A percentile compares a stretch with the other conserved stretches of the same genome.
These are phyloP conservation scores for Pangasianodon gigas DNA, from an alignment of 2,113 vertebrate species.

Conservation along the genomic window DNA sequence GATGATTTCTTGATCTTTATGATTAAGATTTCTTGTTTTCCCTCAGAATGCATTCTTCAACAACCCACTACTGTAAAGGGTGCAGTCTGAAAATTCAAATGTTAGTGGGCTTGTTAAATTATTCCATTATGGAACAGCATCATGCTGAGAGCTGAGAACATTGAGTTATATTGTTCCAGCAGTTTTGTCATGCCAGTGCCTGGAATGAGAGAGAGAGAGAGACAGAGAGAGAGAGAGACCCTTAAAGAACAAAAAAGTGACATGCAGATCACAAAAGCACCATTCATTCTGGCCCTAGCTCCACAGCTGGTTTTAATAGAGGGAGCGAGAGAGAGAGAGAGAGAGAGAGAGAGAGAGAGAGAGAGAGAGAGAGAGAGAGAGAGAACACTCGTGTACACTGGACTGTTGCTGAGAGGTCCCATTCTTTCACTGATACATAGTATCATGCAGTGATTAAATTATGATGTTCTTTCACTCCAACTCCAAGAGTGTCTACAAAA, in stretches of 20 bases:
- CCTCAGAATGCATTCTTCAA: not conserved
- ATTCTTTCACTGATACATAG: constrained; percentile 57
- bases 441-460: constrained; percentile 4
- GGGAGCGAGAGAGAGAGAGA: constrained; percentile 45
- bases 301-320: constrained; percentile 80
- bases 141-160: constrained; percentile 59
- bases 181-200: constrained; percentile 64
- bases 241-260: constrained; percentile 66
- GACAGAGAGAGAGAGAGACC: constrained; percentile 58
- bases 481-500: not conserved
- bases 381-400: constrained; percentile 61
- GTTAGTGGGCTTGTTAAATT: constrained; percentile 25
- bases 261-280: constrained; percentile 76
- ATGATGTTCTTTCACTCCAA: not conserved
- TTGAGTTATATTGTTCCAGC: constrained; percentile 62
- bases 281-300: constrained; percentile 72
- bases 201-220: constrained; percentile 41
- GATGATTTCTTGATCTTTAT: not conserved
- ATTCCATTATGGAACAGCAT: constrained; percentile 52
- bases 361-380: constrained; percentile 43
- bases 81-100: constrained; percentile 26
- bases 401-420: constrained; percentile 53
- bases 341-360: constrained; percentile 45
- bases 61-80: constrained; percentile 1
- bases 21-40: not conserved